These are phyloP conservation scores for Leucoptera coffeella DNA, from an alignment of 2,888 invertebrate species.

Conservation along the genomic window DNA sequence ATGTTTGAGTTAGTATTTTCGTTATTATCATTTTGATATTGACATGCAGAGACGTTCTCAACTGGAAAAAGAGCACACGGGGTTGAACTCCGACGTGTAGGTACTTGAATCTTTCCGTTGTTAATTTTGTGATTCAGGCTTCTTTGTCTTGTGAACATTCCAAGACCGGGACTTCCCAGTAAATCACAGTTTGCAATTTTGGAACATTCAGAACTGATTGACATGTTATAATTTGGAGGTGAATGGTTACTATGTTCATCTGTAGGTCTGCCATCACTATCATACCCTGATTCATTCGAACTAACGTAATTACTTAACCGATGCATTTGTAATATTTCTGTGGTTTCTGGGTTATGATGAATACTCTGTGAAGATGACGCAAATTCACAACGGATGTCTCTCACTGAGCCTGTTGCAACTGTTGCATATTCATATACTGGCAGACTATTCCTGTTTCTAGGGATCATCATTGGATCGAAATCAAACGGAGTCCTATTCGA, in stretches of 20 bases:
- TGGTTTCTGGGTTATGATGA: conserved; percentile 46
- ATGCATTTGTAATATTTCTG: conserved; percentile 55
- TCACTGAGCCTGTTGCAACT: conserved; percentile 22
- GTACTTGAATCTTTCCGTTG: conserved; percentile 30
- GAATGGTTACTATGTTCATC: conserved; percentile 50
- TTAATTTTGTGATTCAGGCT: conserved; percentile 42
- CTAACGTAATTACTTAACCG: conserved; percentile 68
- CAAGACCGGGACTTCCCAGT: conserved; percentile 22
- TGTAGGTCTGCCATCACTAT: conserved; percentile 64
- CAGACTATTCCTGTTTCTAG: conserved; percentile 43
- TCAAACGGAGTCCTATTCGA: conserved; percentile 34
- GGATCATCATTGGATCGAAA: conserved; percentile 44
- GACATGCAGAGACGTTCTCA: conserved; percentile 23
- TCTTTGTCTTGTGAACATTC: conserved; percentile 32
- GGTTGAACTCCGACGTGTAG: conserved; percentile 37
- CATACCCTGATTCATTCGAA: conserved; percentile 79
- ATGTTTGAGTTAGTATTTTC: conserved; percentile 12
- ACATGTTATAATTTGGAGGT: conserved; percentile 46
- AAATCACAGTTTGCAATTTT: too few species aligned
- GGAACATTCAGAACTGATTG: conserved; percentile 18
- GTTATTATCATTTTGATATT: conserved; percentile 23
- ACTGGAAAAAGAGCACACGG: conserved; percentile 40
- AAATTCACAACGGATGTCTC: conserved; percentile 33
- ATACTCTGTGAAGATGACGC: conserved; percentile 44
- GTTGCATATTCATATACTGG: conserved; percentile 42